Evolutionary conservation across 2,797 vertebrate genomes (phyloP).

Genomic region (Pogonophryne albipinna): DNA sequence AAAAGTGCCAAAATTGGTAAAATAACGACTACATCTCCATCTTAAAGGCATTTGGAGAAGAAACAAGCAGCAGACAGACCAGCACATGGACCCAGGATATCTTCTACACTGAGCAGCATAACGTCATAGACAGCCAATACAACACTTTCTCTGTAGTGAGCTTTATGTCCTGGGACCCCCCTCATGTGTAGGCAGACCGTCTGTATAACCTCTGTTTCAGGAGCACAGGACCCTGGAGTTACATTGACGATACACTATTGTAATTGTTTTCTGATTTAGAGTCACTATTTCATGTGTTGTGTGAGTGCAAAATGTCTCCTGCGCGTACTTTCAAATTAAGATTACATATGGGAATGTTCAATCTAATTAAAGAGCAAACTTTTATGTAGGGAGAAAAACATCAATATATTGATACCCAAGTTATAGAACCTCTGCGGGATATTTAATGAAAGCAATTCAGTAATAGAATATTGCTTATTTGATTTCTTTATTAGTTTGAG

Average conservation of each 20-base stretch:
- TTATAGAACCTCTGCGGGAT: constrained; percentile 27
- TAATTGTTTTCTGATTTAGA: constrained; percentile 37
- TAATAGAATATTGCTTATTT: constrained; percentile 23
- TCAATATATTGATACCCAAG: constrained; percentile 46
- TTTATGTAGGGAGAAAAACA: constrained; percentile 37
- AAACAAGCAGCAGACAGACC: background rate
- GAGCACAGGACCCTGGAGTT: constrained; percentile 3
- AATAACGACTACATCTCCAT: background rate
- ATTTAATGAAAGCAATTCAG: constrained; percentile 30
- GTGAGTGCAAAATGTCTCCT: constrained; percentile 20
- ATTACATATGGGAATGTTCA: constrained; percentile 56
- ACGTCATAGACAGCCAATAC: background rate
- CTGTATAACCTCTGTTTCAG: constrained; percentile 3
- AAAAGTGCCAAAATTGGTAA: background rate
- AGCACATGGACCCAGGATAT: background rate
- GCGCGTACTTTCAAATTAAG: constrained; percentile 32
- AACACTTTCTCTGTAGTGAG: constrained; percentile 15
- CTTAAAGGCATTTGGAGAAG: background rate
- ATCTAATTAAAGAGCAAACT: constrained; percentile 49
- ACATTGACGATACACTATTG: background rate
- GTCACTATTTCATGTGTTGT: constrained; percentile 29
- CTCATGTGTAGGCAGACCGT: background rate
- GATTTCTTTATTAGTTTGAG: constrained; percentile 23
- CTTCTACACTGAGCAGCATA: background rate
- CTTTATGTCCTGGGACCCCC: constrained; percentile 15